Evolutionary conservation across 2,113 vertebrate species (phyloP).

Genomic region (Nesoenas mayeri): DNA sequence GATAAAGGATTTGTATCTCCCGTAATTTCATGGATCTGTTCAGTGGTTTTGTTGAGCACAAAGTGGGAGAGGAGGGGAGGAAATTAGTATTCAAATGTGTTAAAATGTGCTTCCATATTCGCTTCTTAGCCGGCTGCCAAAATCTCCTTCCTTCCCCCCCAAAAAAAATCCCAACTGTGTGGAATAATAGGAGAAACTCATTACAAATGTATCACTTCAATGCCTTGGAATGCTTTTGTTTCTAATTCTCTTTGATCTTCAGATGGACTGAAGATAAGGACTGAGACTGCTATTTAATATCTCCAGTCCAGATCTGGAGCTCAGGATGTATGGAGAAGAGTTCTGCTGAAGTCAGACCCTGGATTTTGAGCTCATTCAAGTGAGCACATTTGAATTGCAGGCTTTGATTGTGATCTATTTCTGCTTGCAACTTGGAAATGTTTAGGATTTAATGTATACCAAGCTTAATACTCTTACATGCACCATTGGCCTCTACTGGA

Average conservation of each 20-base stretch:
- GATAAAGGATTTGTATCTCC: slow-evolving; percentile 72
- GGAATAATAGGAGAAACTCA: slow-evolving; percentile 8
- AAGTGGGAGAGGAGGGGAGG: not conserved
- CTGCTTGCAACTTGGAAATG: slow-evolving; percentile 29
- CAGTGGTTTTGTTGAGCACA: slow-evolving; percentile 19
- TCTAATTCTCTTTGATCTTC: slow-evolving; percentile 35
- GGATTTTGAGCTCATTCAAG: not conserved
- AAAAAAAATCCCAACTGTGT: not conserved
- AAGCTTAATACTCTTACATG: slow-evolving; percentile 38
- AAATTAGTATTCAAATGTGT: slow-evolving; percentile 25
- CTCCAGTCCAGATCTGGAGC: not conserved
- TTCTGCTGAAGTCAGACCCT: not conserved
- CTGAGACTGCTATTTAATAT: not conserved
- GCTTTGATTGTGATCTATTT: slow-evolving; percentile 32
- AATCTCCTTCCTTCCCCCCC: not conserved
- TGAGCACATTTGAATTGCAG: not conserved
- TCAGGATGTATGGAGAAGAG: not conserved
- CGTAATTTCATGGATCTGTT: slow-evolving; percentile 66
- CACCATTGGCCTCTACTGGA: slow-evolving; percentile 18
- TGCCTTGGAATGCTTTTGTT: slow-evolving; percentile 28
- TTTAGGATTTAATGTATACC: slow-evolving; percentile 38
- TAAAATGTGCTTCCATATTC: not conserved
- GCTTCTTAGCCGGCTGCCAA: not conserved
- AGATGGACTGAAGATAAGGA: slow-evolving; percentile 28
- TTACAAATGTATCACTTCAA: slow-evolving; percentile 11